Base-by-base conservation (phyloP, 2,797 vertebrate genomes). In the Heliangelus exortis region DNA sequence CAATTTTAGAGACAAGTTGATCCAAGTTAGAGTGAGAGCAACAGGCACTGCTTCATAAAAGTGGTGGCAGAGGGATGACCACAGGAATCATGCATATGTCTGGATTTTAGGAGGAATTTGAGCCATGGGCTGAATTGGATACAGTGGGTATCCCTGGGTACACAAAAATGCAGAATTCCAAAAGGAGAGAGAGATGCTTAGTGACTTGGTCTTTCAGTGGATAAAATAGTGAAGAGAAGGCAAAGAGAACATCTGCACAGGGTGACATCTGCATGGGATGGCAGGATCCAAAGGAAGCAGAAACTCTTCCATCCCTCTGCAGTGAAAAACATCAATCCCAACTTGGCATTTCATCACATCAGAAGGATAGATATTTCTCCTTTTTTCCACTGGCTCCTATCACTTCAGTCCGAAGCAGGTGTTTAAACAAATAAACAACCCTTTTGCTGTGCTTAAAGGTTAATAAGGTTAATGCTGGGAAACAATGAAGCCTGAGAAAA, bases 381-480 rank as follows among this genome's bases (percentile, higher is more conserved):
- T 26, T 89, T 51, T 51, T 50, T 34, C 51, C 50, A 45, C 25
- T 4, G 0, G 0, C 43, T 58, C 28, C 74, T 54, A 51, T 61
- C 29, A 4, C 69, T 86, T 59, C 67, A 26, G 19, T 10, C 26
- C 73, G 58, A 80, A 87, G 45, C 55, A 79, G 51, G 33, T 62
- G 22, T 36, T 78, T 84, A 83, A 93, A 78, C 55, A 84, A 59
- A 92, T 75, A 68, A 95, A 75, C 18, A 76, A 15, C 36, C n/a
- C 41, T 72, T 80, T 41, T 89, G 43, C 68, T 92, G 54, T 75
- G 63, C 95, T 91, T 95, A 85, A 92, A 93, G 93, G 90, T 96
- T 94, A 95, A 92, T 78, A 81, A 85, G 89, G 95, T 95, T 94
- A 94, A 94, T 85, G 50, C 54, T 90, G 83, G 86, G 86, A 87